These are phyloP conservation scores for Anoplopoma fimbria DNA, from an alignment of 2,113 vertebrate genomes.

Conservation along the genomic window DNA sequence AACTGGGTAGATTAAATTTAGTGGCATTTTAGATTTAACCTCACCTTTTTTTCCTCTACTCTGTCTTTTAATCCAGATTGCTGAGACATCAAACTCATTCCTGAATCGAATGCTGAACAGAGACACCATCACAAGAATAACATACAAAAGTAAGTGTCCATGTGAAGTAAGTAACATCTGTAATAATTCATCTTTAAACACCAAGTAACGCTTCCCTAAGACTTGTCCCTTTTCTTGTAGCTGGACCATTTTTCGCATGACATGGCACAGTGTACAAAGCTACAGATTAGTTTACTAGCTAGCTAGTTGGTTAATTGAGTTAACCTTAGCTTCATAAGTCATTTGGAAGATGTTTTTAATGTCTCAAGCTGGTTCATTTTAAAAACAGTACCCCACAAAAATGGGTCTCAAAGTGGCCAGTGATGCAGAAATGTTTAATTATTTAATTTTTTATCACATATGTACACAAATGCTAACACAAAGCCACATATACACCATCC, in stretches of 20 bases:
- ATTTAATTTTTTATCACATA: slow-evolving; percentile 31
- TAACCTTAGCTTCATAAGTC: not conserved
- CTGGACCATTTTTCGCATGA: not conserved
- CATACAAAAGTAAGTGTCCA: slow-evolving; percentile 96
- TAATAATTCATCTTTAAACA: not conserved
- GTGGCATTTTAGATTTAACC: slow-evolving; percentile 34
- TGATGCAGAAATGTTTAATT: slow-evolving; percentile 26
- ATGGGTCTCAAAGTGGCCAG: not conserved
- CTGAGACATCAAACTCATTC: slow-evolving; percentile 97
- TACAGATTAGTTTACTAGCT: too few species aligned
- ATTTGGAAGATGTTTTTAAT: not conserved
- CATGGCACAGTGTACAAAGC: not conserved
- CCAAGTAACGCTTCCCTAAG: not conserved
- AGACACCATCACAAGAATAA: slow-evolving; percentile 99
- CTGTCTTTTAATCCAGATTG: slow-evolving; percentile 86
- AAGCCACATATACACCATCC: slow-evolving; percentile 3
- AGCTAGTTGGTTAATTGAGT: not conserved
- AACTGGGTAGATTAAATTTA: not conserved
- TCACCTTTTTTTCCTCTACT: not conserved
- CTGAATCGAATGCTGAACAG: slow-evolving; percentile 99
- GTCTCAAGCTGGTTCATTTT: not conserved
- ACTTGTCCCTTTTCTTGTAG: not conserved
- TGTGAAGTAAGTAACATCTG: not conserved
- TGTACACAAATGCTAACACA: slow-evolving; percentile 23
- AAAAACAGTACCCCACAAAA: not conserved